Evolutionary conservation across 2,113 vertebrate genomes (phyloP), one percentile per base, ranked within the genome.

Genomic region (Tupaia tana): DNA sequence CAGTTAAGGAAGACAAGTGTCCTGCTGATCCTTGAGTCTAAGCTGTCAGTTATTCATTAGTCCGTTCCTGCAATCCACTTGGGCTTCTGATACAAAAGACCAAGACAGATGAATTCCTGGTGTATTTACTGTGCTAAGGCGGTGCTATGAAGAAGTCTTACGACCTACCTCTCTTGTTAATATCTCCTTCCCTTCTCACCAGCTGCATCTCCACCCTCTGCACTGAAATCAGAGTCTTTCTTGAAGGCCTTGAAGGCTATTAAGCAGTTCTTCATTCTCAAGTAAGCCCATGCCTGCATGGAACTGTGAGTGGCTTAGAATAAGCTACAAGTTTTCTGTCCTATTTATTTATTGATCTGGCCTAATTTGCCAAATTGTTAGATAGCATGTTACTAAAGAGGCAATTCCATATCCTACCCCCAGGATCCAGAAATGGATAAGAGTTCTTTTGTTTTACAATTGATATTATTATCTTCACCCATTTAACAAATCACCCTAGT

Each of bases 371-470:
- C 27, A 90, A 31, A 16, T 86, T 75, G 14, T 52, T 89, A 3
- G 75, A 12, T 91, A 52, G 22, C 59, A 75, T 13, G 1, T 71
- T n/a, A 24, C 4, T 74, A 75, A 86, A 93, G n/a, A 67, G 25
- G 0, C 29, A 12, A 24, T 54, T 24, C 54, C 8, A 9, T 9
- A 63, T 75, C 4, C 0, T 27, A 12, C 2, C 1, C 18, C 9
- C 8, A 66, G 24, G 93, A 74, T 77, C 19, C 34, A 87, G 66
- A 75, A 87, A 80, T 67, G 1, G 20, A 19, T 75, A 56, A 15
- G 25, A 86, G 3, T 91, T 9, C 43, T 63, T 91, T 81, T 86
- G 69, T 19, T 81, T 96, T 80, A n/a, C 2, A 69, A n/a, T 58
- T 80, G 2, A n/a, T 58, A 70, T 22, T 58, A 70, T 22, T 69